A percentile compares a stretch with the other conserved stretches of the same genome.
Evolutionary conservation across 1,140 invertebrate species (phyloP).

Genomic region (Drosophila kurseongensis): DNA sequence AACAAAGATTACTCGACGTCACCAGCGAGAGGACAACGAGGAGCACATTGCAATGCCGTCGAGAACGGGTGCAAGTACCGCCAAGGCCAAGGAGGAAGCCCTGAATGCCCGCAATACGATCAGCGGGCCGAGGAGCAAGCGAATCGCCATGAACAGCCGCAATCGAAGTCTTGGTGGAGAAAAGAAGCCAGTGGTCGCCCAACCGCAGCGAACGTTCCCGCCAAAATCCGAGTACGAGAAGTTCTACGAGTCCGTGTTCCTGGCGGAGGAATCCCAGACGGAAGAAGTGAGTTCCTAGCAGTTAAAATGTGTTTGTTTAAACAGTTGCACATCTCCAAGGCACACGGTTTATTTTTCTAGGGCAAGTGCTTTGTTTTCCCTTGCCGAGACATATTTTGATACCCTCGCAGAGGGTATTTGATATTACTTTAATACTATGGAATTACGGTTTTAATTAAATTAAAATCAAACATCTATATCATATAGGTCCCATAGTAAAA

Average conservation of each 20-base stretch:
- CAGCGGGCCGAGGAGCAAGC: neutral
- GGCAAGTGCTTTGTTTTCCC: too few species aligned
- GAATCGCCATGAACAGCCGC: neutral
- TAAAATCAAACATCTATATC: too few species aligned
- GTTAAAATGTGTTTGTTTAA: neutral
- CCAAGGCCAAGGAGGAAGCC: neutral
- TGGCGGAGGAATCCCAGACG: slow-evolving; percentile 7
- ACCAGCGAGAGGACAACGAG: neutral
- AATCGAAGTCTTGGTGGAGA: neutral
- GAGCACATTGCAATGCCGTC: neutral
- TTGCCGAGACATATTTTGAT: too few species aligned
- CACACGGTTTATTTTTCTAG: neutral
- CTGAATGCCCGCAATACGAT: neutral
- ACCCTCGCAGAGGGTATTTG: too few species aligned
- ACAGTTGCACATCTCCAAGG: neutral
- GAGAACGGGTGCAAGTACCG: neutral
- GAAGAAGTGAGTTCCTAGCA: neutral
- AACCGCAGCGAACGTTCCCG: slow-evolving; percentile 16
- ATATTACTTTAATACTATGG: too few species aligned
- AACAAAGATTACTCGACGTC: neutral
- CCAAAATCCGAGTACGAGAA: slow-evolving; percentile 38
- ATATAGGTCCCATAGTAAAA: too few species aligned
- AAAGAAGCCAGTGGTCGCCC: neutral
- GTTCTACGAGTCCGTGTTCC: slow-evolving; percentile 27
- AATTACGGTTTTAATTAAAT: too few species aligned